These are phyloP conservation scores for Danio aesculapii DNA, from an alignment of 2,797 vertebrate genomes.

Conservation along the genomic window DNA sequence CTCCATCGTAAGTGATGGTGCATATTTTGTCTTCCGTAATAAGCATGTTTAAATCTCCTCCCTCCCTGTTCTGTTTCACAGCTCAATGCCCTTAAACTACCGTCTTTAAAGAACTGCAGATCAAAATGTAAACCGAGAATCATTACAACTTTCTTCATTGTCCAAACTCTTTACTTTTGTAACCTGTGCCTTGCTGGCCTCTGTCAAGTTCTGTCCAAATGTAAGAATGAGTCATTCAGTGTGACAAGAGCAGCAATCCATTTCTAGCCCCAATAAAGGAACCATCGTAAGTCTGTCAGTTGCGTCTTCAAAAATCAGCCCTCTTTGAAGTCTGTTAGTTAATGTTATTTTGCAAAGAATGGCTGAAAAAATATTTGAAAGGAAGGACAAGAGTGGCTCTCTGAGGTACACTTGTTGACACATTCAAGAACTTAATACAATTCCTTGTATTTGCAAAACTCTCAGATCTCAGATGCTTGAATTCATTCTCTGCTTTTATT, in stretches of 20 bases:
- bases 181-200: background rate
- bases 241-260: background rate
- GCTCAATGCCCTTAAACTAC: background rate
- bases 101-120: background rate
- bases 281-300: background rate
- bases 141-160: background rate
- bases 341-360: conserved; percentile 2
- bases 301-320: conserved; percentile 16
- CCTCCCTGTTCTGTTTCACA: background rate
- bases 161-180: background rate
- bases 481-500: background rate
- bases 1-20: background rate
- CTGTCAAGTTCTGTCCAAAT: background rate
- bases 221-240: background rate
- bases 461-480: background rate
- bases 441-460: background rate
- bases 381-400: background rate
- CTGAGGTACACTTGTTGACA: background rate
- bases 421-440: conserved; percentile 1
- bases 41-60: conserved; percentile 1
- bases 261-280: conserved; percentile 3
- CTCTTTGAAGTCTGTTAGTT: background rate
- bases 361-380: background rate
- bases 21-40: background rate
- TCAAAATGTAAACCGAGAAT: background rate